A percentile compares a stretch with the other conserved stretches of the same genome.
phyloP scores from a whole-genome alignment of 2,888 invertebrate species.

The Lasioglossum marginatum region DNA sequence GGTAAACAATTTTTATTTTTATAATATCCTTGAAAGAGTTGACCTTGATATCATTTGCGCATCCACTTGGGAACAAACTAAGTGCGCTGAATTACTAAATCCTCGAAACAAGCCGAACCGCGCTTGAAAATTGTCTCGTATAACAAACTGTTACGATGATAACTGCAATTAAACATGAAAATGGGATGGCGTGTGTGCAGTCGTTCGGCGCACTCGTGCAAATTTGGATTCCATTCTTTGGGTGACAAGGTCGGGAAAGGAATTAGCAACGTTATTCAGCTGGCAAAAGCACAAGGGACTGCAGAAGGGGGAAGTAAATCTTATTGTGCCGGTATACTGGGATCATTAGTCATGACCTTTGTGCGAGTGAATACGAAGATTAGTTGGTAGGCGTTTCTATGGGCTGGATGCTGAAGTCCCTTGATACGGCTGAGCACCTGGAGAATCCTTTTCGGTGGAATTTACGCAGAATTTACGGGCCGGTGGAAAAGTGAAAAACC shows the following conservation, averaged over 20 bases:
- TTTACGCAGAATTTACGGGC: conserved; percentile 66
- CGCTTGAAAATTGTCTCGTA: neutral
- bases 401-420: conserved; percentile 66
- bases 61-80: too few relatives aligned
- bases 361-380: conserved; percentile 72
- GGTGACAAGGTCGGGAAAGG: conserved; percentile 57
- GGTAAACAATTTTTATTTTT: too few relatives aligned
- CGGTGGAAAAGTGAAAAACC: conserved; percentile 51
- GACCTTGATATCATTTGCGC: too few relatives aligned
- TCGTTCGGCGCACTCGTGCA: neutral
- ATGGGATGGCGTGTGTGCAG: neutral
- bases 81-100: too few relatives aligned
- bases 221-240: conserved; percentile 22
- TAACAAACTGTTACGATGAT: neutral
- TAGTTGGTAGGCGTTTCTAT: conserved; percentile 75
- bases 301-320: conserved; percentile 61
- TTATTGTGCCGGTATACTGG: conserved; percentile 68
- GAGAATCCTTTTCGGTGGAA: conserved; percentile 57
- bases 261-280: conserved; percentile 71
- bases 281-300: conserved; percentile 29
- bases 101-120: neutral
- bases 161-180: neutral
- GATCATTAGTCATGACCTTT: conserved; percentile 79
- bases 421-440: conserved; percentile 71
- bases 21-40: too few relatives aligned